Conservation (phyloP, 2,797 vertebrate genomes). For the Gadopsis marmoratus region DNA sequence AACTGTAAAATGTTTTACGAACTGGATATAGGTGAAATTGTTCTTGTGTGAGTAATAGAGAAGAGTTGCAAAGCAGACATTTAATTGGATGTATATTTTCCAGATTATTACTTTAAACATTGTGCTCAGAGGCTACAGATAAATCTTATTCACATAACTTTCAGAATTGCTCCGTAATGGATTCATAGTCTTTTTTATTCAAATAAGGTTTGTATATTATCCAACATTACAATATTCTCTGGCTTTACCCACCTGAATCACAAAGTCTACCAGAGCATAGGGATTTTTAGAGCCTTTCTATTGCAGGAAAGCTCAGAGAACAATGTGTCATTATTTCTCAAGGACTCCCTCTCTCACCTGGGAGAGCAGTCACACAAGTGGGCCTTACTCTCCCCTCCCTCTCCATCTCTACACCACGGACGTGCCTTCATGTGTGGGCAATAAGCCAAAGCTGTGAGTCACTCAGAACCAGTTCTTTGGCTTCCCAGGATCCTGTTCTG, state of each 20-base stretch:
- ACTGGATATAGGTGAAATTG: not conserved
- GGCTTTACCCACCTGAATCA: not conserved
- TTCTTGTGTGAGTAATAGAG: not conserved
- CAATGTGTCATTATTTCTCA: conserved; percentile 45
- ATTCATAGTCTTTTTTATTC: not conserved
- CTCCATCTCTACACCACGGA: conserved; percentile 3
- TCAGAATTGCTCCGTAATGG: not conserved
- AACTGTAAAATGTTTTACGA: not conserved
- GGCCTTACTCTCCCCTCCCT: conserved; percentile 31
- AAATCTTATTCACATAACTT: not conserved
- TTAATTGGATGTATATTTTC: not conserved
- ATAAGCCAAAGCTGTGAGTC: conserved; percentile 49
- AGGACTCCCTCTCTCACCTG: conserved; percentile 41
- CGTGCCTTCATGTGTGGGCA: conserved; percentile 49
- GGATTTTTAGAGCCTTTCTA: not conserved
- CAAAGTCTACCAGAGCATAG: not conserved
- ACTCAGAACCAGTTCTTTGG: conserved; percentile 45
- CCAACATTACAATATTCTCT: not conserved
- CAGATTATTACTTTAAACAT: not conserved
- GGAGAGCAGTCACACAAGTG: conserved; percentile 20
- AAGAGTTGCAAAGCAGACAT: not conserved
- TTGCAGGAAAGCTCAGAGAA: conserved; percentile 5
- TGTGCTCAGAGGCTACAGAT: not conserved
- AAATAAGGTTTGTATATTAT: not conserved
- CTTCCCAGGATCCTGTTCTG: conserved; percentile 37